These are phyloP conservation scores for Columba janthina DNA, from an alignment of 2,113 vertebrate genomes.

Conservation along the genomic window DNA sequence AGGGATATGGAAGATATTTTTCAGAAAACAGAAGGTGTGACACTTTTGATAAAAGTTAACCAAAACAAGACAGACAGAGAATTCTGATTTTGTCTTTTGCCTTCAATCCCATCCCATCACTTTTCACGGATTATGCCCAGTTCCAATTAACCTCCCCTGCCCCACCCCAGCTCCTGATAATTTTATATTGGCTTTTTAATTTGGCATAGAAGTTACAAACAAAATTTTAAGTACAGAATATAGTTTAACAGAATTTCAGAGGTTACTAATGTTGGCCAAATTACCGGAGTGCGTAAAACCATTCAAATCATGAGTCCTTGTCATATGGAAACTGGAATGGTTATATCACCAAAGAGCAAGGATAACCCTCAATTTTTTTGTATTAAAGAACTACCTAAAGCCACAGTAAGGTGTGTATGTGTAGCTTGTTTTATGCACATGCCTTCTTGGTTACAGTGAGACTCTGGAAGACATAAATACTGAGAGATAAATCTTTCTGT, in stretches of 20 bases:
- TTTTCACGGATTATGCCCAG: background rate
- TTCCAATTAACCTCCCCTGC: background rate
- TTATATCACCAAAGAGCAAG: background rate
- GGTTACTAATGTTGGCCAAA: background rate
- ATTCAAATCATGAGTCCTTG: background rate
- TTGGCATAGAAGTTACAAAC: background rate
- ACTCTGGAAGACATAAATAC: slow-evolving; percentile 34
- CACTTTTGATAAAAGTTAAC: background rate
- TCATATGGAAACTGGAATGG: background rate
- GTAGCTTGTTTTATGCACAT: background rate
- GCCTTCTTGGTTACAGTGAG: background rate
- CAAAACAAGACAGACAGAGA: background rate
- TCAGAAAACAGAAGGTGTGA: background rate
- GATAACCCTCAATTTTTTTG: background rate
- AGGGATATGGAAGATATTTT: background rate
- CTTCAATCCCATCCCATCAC: background rate
- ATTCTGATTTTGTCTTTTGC: background rate
- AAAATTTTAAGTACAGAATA: background rate
- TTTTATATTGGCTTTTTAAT: background rate
- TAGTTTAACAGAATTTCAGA: background rate
- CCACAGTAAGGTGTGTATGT: background rate
- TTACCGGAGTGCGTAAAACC: background rate
- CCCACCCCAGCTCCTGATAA: background rate
- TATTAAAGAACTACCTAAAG: background rate
- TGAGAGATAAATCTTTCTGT: background rate